These are phyloP conservation scores for Panzeria rudis DNA, from an alignment of 2,888 invertebrate species.

Conservation along the genomic window DNA sequence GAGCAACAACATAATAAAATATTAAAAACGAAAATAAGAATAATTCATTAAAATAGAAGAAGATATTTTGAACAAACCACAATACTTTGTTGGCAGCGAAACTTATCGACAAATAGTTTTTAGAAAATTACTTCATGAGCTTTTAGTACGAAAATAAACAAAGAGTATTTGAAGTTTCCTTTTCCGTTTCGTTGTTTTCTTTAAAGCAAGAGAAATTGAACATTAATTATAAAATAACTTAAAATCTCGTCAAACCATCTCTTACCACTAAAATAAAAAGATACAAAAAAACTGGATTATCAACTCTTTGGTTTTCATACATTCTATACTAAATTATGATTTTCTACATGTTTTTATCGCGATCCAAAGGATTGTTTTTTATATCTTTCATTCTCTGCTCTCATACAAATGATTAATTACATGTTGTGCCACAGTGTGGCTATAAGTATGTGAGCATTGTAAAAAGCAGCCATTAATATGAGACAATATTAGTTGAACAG, in stretches of 20 bases:
- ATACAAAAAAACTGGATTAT: conserved; percentile 38
- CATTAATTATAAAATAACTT: conserved; percentile 39
- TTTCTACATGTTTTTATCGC: conserved; percentile 62
- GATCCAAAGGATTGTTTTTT: conserved; percentile 48
- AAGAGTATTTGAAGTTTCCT: conserved; percentile 43
- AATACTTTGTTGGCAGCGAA: conserved; percentile 41
- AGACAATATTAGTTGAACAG: conserved; percentile 45
- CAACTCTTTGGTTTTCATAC: conserved; percentile 16
- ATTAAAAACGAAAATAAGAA: conserved; percentile 27
- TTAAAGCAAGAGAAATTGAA: conserved; percentile 34
- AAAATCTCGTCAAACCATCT: conserved; percentile 7
- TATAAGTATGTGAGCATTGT: neutral
- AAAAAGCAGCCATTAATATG: conserved; percentile 65
- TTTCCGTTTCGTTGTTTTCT: conserved; percentile 37
- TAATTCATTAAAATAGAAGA: conserved; percentile 20
- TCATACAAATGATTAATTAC: conserved; percentile 43
- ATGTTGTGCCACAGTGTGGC: neutral
- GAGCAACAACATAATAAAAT: conserved; percentile 26
- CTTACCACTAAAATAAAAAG: conserved; percentile 28
- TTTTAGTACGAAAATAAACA: conserved; percentile 4
- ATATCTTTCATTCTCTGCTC: neutral
- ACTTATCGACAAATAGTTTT: conserved; percentile 1
- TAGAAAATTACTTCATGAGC: conserved; percentile 12
- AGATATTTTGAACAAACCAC: conserved; percentile 4
- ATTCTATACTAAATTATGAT: conserved; percentile 57